Evolutionary conservation across 1,140 invertebrate species (phyloP), one percentile per base, ranked within the genome.

Genomic region (Archegozetes longisetosus): DNA sequence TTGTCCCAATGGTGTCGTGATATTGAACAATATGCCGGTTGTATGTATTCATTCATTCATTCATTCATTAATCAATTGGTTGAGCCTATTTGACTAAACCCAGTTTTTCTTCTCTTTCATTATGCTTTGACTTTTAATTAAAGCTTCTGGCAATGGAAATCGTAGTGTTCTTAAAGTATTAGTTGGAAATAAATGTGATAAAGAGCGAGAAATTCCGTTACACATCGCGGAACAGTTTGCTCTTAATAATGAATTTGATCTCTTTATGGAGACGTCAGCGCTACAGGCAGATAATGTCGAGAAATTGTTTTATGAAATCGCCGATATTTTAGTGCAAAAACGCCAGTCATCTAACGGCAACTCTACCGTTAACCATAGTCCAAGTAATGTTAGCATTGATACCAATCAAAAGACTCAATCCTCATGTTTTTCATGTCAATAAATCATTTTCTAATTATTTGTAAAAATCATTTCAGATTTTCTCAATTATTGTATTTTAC

Each of bases 281-380:
- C 96, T 97, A 75, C 90, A 96, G 74, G 88, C 91, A 28, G 89
- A 93, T 67, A 97, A 97, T 77, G 93, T 98, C 27, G 93, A 98
- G 74, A 83, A 88, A 73, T 76, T 96, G 55, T 96, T 96, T 74
- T 85, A 89, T 79, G 88, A 94, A 73, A 95, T 96, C 67, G 91
- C 91, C 6, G 64, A 54, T 25, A 40, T 62, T 14, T 40, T 63
- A 13, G 62, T 61, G 3, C n/a, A n/a, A n/a, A n/a, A n/a, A n/a
- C n/a, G n/a, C n/a, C n/a, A n/a, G n/a, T n/a, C n/a, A n/a, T n/a
- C n/a, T n/a, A n/a, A n/a, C n/a, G n/a, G n/a, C n/a, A n/a, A n/a
- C n/a, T n/a, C n/a, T n/a, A n/a, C n/a, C n/a, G n/a, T n/a, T n/a
- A n/a, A n/a, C n/a, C n/a, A n/a, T n/a, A n/a, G n/a, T n/a, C n/a